Evolutionary conservation across 2,113 vertebrate species (phyloP), one percentile per base, ranked within the genome.

Genomic region (Tetrax tetrax): DNA sequence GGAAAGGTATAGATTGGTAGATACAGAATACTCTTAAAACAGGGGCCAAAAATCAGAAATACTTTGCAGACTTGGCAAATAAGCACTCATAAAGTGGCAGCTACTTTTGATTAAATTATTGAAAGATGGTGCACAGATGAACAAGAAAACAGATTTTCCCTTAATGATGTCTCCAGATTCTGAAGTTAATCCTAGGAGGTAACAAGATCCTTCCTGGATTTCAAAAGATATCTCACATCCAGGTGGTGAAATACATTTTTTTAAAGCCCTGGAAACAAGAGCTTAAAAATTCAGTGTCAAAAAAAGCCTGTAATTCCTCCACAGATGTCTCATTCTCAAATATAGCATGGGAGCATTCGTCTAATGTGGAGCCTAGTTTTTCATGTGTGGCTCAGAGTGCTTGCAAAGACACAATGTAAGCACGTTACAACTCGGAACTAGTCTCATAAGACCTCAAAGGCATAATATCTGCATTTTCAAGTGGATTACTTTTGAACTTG

Each of bases 81-180:
- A 90, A 82, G 28, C 80, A 12, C 25, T 89, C 15, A 54, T 57
- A 93, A 87, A 87, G 23, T 22, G 25, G 18, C 41, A 84, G 50
- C 72, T 94, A 20, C 51, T 90, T 96, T 95, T 92, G 77, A 84
- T 84, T 37, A 90, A 86, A 95, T 96, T 96, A 93, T 45, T 76
- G 72, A 33, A 95, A 94, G 85, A 23, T 74, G 61, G 50, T 87
- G 74, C 64, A 93, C 47, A 77, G 70, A 78, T 83, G 84, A 97
- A 70, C 31, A 88, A 74, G 87, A 89, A 95, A 95, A 86, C 66
- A 97, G 66, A 80, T 89, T 94, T 95, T 70, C 54, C 29, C 63
- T 80, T 94, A 96, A 96, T 97, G 78, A 93, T 90, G 61, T 95
- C 94, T 81, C 91, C 82, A 90, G 93, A 90, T 97, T 93, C 63